These are phyloP conservation scores for Napeogenes sylphis DNA, from an alignment of 2,888 invertebrate genomes.

Conservation along the genomic window DNA sequence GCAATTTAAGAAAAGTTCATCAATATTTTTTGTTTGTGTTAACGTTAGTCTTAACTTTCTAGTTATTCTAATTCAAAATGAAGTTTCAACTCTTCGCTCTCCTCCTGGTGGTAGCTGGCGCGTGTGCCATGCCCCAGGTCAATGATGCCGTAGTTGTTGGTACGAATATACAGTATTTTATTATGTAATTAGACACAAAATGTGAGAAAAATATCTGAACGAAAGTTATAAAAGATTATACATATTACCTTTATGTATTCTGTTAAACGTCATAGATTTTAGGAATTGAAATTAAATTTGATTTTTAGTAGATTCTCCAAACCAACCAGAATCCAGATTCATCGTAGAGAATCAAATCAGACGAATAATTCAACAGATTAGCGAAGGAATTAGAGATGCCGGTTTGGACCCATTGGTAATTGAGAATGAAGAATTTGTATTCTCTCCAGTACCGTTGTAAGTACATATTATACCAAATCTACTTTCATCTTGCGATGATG, in stretches of 20 bases:
- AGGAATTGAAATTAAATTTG: too few relatives aligned
- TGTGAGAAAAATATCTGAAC: too few relatives aligned
- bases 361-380: constrained; percentile 38
- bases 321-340: constrained; percentile 8
- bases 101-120: constrained; percentile 40
- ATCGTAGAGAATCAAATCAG: constrained; percentile 27
- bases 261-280: too few relatives aligned
- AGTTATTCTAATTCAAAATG: constrained; percentile 36
- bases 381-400: constrained; percentile 37
- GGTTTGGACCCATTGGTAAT: constrained; percentile 48
- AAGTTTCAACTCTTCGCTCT: constrained; percentile 37
- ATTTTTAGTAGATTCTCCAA: constrained; percentile 4
- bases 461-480: neutral
- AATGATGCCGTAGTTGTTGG: neutral
- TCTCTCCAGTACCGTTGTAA: neutral
- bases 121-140: constrained; percentile 34
- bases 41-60: too few relatives aligned
- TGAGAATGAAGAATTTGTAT: neutral
- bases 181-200: neutral
- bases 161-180: neutral
- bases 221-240: too few relatives aligned
- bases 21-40: too few relatives aligned
- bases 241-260: too few relatives aligned
- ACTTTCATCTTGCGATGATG: neutral
- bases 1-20: too few relatives aligned